Conservation (phyloP, 2,888 invertebrate genomes). For the Drosophila neonasuta region DNA sequence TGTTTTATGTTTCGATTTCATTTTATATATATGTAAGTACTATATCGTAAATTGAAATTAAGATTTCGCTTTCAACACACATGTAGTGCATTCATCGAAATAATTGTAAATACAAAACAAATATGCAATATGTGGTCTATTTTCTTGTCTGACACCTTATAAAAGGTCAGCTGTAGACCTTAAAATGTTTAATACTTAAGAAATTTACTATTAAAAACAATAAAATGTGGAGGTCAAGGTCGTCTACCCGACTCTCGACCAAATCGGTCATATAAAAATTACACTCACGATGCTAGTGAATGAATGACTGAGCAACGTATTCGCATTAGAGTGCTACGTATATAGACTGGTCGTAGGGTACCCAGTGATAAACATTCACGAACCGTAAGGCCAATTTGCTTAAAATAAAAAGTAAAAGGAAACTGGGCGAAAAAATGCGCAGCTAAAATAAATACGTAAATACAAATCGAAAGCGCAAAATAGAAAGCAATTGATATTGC, state of each 20-base stretch:
- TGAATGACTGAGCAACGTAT: background rate
- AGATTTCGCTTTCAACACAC: constrained; percentile 46
- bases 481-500: constrained; percentile 73
- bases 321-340: background rate
- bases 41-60: constrained; percentile 35
- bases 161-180: background rate
- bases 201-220: background rate
- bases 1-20: constrained; percentile 31
- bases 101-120: constrained; percentile 41
- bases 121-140: background rate
- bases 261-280: background rate
- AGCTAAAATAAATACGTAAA: constrained; percentile 71
- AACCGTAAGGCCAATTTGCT: constrained; percentile 24
- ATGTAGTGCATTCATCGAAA: constrained; percentile 5
- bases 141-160: constrained; percentile 2
- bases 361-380: background rate
- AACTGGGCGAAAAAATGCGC: constrained; percentile 42
- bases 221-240: background rate
- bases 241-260: background rate
- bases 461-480: constrained; percentile 72
- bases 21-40: constrained; percentile 20
- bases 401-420: constrained; percentile 49
- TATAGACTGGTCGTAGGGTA: constrained; percentile 24
- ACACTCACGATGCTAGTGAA: background rate
- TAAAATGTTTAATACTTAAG: background rate